Evolutionary conservation across 2,888 invertebrate genomes (phyloP), one percentile per base, ranked within the genome.

Genomic region (Drosophila infuscata): DNA sequence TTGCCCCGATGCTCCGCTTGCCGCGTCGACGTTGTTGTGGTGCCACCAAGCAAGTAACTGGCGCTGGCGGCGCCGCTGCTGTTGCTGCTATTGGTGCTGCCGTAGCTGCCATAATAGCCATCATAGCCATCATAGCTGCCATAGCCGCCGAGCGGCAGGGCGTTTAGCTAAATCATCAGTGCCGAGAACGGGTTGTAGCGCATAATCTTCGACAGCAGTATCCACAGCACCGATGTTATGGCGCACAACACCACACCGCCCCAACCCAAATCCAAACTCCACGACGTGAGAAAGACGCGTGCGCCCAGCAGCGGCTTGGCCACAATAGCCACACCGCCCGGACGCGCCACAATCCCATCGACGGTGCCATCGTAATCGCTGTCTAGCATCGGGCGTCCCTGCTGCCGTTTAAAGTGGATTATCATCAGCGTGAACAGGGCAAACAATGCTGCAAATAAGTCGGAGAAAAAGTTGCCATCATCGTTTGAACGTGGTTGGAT

Each of bases 401-500:
- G 97, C 71, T 96, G 95, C 35, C 98, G 95, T 92, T 98, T 98
- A 94, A 97, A 97, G 94, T 98, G 97, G 92, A 98, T 98, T 92
- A 98, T 98, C 94, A 97, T 96, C 71, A 98, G 94, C 0, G 98
- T 97, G 94, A 98, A 98, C 81, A 98, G 95, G 32, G 98, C 97
- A 93, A 98, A 98, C 2, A 97, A 95, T 43, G 97, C 98, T 98
- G 94, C 30, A 94, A 77, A 20, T 15, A 7, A 58, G 17, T 51
- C 51, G 2, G 11, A 36, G 3, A 20, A 35, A 36, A 43, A 60
- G 15, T 46, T 11, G 11, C 5, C 5, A 20, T 41, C 36, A 36
- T 36, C n/a, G 32, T n/a, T 12, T 33, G 4, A 11, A 12, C 32
- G 12, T 29, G 41, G 12, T 3, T 17, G 25, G 32, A 33, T n/a